Evolutionary conservation across 2,888 invertebrate genomes (phyloP).

Genomic region (Drosophila melanosoma): DNA sequence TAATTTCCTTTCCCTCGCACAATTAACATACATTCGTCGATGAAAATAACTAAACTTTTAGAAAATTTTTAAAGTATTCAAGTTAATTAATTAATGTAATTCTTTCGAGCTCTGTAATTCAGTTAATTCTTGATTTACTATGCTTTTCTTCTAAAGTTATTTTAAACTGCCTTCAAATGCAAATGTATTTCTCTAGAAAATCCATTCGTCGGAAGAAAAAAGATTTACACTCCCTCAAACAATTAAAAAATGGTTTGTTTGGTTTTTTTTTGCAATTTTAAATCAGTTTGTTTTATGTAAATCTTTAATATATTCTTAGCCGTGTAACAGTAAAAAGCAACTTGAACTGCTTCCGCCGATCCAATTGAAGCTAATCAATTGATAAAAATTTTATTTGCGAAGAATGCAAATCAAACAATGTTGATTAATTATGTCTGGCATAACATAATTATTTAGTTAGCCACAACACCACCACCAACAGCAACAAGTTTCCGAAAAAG

Average conservation of each 20-base stretch:
- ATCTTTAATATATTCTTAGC: background rate
- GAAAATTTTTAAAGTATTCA: too few relatives aligned
- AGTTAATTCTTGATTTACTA: background rate
- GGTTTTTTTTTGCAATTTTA: background rate
- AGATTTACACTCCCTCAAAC: background rate
- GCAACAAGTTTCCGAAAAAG: slow-evolving; percentile 30
- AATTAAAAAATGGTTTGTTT: background rate
- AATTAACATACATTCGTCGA: too few relatives aligned
- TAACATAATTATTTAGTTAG: slow-evolving; percentile 70
- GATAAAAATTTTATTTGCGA: slow-evolving; percentile 53
- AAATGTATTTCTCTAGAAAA: background rate
- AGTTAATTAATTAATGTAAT: too few relatives aligned
- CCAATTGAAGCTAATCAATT: slow-evolving; percentile 51
- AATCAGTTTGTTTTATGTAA: too few relatives aligned
- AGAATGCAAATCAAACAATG: slow-evolving; percentile 50
- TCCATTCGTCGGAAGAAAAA: background rate
- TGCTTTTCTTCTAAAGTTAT: background rate
- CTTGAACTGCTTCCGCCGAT: slow-evolving; percentile 58
- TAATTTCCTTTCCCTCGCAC: too few relatives aligned
- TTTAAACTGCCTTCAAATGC: background rate
- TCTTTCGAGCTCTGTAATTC: background rate
- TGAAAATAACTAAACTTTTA: too few relatives aligned
- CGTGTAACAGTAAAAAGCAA: slow-evolving; percentile 5
- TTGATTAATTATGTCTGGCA: slow-evolving; percentile 70
- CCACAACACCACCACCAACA: background rate